phyloP scores from a whole-genome alignment of 2,888 invertebrate species.

The Phyto melanocephala region DNA sequence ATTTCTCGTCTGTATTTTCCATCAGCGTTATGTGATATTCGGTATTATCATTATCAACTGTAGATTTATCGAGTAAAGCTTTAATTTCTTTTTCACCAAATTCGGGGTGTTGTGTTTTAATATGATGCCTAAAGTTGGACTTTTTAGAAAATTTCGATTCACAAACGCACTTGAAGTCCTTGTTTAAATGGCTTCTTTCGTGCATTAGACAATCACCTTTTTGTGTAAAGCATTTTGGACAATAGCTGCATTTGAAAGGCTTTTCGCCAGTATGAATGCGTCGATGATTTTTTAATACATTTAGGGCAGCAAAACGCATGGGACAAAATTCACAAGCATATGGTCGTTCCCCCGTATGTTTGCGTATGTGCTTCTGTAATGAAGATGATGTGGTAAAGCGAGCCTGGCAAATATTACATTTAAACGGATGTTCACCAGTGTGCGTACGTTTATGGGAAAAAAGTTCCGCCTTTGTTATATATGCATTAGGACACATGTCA shows the following conservation, averaged over 20 bases:
- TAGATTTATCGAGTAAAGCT: conserved; percentile 5
- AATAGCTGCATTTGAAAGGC: conserved; percentile 81
- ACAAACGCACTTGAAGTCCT: conserved; percentile 75
- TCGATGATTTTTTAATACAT: conserved; percentile 81
- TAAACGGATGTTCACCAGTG: conserved; percentile 82
- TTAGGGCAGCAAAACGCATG: conserved; percentile 81
- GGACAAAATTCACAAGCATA: conserved; percentile 82
- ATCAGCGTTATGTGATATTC: conserved; percentile 30
- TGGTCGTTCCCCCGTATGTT: conserved; percentile 82
- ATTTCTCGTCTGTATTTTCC: background rate
- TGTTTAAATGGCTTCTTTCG: conserved; percentile 81
- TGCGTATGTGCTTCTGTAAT: conserved; percentile 81
- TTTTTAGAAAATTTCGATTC: conserved; percentile 79
- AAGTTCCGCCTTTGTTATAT: conserved; percentile 80
- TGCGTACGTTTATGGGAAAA: conserved; percentile 81
- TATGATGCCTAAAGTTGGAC: conserved; percentile 41
- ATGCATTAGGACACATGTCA: conserved; percentile 79
- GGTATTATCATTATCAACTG: background rate
- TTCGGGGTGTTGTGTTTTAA: conserved; percentile 45
- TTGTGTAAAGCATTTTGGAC: conserved; percentile 82
- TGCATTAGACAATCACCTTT: conserved; percentile 81
- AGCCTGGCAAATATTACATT: conserved; percentile 81
- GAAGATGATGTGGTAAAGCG: conserved; percentile 83
- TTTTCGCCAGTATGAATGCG: conserved; percentile 82
- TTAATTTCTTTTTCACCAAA: conserved; percentile 33